These are phyloP conservation scores for Sialia sialis DNA, from an alignment of 2,113 vertebrate species.

Conservation along the genomic window DNA sequence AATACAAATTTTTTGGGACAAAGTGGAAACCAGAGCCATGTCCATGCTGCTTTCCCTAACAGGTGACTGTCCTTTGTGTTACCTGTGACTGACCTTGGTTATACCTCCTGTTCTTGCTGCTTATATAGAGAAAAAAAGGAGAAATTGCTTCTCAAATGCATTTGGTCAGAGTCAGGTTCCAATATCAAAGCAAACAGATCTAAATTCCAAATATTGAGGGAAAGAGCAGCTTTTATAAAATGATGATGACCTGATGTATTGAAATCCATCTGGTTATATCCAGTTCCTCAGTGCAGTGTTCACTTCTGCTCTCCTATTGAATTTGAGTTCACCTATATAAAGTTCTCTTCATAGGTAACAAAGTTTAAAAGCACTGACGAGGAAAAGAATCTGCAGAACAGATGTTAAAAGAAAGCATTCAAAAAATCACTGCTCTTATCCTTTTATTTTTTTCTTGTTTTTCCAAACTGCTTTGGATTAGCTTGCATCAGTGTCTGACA, in stretches of 20 bases:
- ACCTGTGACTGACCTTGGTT: not conserved
- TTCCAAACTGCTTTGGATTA: not conserved
- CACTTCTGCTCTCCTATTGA: not conserved
- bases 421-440: not conserved
- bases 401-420: not conserved
- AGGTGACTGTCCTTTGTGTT: not conserved
- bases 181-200: not conserved
- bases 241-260: not conserved
- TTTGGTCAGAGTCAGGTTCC: not conserved
- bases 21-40: not conserved
- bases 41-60: not conserved
- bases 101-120: not conserved
- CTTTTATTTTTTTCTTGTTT: not conserved
- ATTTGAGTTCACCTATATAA: not conserved
- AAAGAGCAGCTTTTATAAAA: not conserved
- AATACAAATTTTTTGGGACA: not conserved
- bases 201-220: not conserved
- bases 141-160: not conserved
- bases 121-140: not conserved
- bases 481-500: not conserved
- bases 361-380: not conserved
- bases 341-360: not conserved
- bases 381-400: not conserved
- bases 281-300: not conserved
- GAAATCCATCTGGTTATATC: not conserved